Evolutionary conservation across 2,888 invertebrate species (phyloP).

Genomic region (Mechanitis messenoides): DNA sequence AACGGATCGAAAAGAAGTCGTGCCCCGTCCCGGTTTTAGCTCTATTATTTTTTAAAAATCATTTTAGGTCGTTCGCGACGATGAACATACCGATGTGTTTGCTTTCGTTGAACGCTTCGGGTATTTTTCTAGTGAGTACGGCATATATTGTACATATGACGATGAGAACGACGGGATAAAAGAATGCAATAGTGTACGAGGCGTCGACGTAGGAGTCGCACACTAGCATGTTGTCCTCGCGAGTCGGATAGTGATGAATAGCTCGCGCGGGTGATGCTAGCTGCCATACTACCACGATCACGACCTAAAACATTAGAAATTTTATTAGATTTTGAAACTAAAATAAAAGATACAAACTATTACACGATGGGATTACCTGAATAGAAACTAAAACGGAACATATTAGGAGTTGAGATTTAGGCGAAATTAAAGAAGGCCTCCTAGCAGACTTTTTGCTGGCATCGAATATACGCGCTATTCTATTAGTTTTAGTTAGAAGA

Average conservation of each 20-base stretch:
- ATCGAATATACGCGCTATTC: constrained; percentile 96
- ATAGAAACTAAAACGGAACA: constrained; percentile 90
- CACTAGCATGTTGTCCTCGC: constrained; percentile 92
- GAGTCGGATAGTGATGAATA: constrained; percentile 90
- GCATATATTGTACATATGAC: constrained; percentile 96
- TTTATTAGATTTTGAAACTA: too few species aligned
- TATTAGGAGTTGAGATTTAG: constrained; percentile 91
- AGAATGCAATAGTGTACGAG: constrained; percentile 94
- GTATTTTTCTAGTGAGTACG: constrained; percentile 94
- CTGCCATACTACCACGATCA: constrained; percentile 93
- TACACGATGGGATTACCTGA: constrained; percentile 78
- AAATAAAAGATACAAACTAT: neutral
- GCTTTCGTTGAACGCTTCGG: constrained; percentile 98
- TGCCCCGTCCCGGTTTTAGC: too few species aligned
- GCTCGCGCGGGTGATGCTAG: constrained; percentile 93
- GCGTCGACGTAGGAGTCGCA: constrained; percentile 93
- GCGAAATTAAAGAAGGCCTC: constrained; percentile 94
- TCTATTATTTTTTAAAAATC: neutral
- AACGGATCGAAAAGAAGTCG: neutral
- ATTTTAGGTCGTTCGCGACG: too few species aligned
- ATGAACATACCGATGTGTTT: constrained; percentile 88
- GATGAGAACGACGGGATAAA: constrained; percentile 92
- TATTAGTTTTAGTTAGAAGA: constrained; percentile 96
- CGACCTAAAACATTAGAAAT: constrained; percentile 65
- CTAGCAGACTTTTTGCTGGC: constrained; percentile 95